Percentiles rank a stretch among this genome's conserved stretches.
Conservation (phyloP, 2,888 invertebrate genomes). For the Chironomus tentans region DNA sequence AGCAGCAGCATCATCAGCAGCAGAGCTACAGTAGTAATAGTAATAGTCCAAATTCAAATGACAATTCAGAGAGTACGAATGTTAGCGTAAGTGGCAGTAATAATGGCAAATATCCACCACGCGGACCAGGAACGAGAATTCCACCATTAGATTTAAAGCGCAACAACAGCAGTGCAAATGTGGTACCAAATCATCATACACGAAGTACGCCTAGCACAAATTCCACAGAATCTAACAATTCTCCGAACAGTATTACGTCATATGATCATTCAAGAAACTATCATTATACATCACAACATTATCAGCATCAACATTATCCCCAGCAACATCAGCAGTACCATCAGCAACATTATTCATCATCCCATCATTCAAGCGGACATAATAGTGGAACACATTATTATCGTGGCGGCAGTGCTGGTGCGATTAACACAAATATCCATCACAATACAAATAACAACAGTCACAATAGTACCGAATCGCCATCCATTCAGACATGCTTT, state of each 20-base stretch:
- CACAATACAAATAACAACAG: not conserved
- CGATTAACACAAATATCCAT: slow-evolving; percentile 32
- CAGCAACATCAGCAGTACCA: slow-evolving; percentile 28
- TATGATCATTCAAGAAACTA: slow-evolving; percentile 30
- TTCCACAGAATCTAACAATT: slow-evolving; percentile 41
- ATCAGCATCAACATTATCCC: slow-evolving; percentile 28
- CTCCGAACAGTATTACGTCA: slow-evolving; percentile 40
- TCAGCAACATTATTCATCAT: slow-evolving; percentile 28
- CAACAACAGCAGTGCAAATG: slow-evolving; percentile 16
- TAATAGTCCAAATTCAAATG: slow-evolving; percentile 24
- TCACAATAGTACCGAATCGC: not conserved
- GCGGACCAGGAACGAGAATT: slow-evolving; percentile 5
- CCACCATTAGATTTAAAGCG: slow-evolving; percentile 22
- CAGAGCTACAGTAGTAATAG: slow-evolving; percentile 33
- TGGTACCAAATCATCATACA: slow-evolving; percentile 17
- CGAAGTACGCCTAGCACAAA: slow-evolving; percentile 42
- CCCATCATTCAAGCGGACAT: not conserved
- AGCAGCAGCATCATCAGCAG: not conserved
- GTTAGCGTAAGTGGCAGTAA: not conserved
- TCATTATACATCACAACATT: slow-evolving; percentile 4
- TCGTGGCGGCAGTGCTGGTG: slow-evolving; percentile 30
- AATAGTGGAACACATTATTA: slow-evolving; percentile 11
- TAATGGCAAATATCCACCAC: slow-evolving; percentile 1
- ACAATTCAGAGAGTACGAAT: slow-evolving; percentile 13
- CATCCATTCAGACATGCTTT: slow-evolving; percentile 24